Conservation (phyloP, 2,888 invertebrate genomes). For the Ptychoptera contaminata region DNA sequence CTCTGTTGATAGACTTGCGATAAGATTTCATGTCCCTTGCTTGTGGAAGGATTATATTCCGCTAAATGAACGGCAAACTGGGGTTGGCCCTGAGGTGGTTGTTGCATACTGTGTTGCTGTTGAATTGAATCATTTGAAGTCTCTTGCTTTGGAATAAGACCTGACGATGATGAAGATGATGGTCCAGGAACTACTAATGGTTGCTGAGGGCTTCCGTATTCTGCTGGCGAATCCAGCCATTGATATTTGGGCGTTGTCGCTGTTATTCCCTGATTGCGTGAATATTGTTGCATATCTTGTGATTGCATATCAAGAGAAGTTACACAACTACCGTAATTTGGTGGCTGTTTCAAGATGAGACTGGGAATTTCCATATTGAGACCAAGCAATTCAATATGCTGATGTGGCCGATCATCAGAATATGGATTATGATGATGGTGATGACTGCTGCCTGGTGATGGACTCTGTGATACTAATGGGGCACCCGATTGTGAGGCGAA, state of each 20-base stretch:
- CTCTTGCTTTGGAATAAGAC: conserved; percentile 56
- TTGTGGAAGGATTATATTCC: conserved; percentile 87
- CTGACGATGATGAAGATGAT: conserved; percentile 32
- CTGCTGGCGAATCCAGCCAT: conserved; percentile 40
- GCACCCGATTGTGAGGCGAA: conserved; percentile 32
- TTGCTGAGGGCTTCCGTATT: conserved; percentile 35
- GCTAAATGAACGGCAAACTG: conserved; percentile 57
- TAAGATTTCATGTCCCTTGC: conserved; percentile 90
- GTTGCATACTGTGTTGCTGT: conserved; percentile 20
- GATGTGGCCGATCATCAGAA: conserved; percentile 30
- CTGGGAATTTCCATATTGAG: conserved; percentile 42
- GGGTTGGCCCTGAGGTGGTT: conserved; percentile 15
- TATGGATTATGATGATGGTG: conserved; percentile 27
- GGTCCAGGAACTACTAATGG: conserved; percentile 40
- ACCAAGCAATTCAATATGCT: conserved; percentile 40
- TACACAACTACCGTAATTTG: conserved; percentile 42
- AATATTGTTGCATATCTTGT: conserved; percentile 35
- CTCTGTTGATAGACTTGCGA: conserved; percentile 85
- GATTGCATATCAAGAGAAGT: conserved; percentile 35
- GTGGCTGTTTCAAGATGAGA: conserved; percentile 43
- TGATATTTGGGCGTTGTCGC: conserved; percentile 46
- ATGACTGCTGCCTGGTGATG: conserved; percentile 24
- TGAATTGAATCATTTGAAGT: conserved; percentile 9
- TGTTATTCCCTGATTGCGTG: conserved; percentile 34
- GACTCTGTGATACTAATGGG: conserved; percentile 24